Percentiles rank a stretch among this genome's conserved stretches.
These are phyloP conservation scores for Ypsolopha sequella DNA, from an alignment of 2,888 invertebrate species.

Conservation along the genomic window DNA sequence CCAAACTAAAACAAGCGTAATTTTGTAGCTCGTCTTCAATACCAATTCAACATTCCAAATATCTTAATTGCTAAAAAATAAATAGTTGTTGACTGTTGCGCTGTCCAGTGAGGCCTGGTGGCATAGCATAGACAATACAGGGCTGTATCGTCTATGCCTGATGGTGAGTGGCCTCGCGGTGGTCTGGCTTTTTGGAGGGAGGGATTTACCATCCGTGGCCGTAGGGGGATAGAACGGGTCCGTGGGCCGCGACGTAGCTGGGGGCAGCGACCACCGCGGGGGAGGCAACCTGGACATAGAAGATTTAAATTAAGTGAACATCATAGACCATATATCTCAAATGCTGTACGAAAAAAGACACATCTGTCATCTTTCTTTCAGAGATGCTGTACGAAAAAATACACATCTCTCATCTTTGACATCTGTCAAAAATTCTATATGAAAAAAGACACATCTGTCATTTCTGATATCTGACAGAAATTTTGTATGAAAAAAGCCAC, in stretches of 20 bases:
- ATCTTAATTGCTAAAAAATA: slow-evolving; percentile 22
- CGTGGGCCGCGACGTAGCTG: slow-evolving; percentile 24
- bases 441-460: no score
- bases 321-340: no score
- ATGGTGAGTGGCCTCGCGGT: slow-evolving; percentile 11
- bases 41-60: slow-evolving; percentile 21
- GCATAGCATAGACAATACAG: no score
- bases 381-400: no score
- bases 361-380: no score
- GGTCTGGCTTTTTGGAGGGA: slow-evolving; percentile 12
- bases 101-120: slow-evolving; percentile 24
- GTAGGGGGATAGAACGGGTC: slow-evolving; percentile 30
- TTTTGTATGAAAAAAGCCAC: no score
- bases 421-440: no score
- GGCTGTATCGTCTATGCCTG: no score
- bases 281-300: slow-evolving; percentile 39
- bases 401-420: no score
- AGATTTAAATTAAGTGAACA: no score
- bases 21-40: slow-evolving; percentile 15
- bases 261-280: slow-evolving; percentile 48
- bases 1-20: background rate
- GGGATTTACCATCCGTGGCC: slow-evolving; percentile 49
- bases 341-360: no score
- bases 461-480: no score
- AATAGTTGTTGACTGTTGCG: slow-evolving; percentile 50